Base-by-base conservation (phyloP, 1,140 invertebrate species). In the Pseudomyrmex pallidus region DNA sequence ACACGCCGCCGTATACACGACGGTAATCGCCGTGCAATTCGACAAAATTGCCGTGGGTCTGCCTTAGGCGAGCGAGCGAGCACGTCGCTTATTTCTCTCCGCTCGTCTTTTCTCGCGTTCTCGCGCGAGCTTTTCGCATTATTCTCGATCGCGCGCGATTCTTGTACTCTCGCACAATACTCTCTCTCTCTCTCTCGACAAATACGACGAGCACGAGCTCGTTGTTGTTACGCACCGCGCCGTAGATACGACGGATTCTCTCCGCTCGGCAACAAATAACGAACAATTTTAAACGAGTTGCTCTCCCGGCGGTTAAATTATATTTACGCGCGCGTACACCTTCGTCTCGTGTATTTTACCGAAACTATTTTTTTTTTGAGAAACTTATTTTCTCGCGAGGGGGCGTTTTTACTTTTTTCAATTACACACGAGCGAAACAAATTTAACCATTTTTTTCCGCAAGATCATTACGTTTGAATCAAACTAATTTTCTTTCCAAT, bases 11-110 rank as follows among this genome's bases (percentile, higher is more conserved):
- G 59, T 62, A 70, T 62, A 70, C 59, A 25, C 17, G 57, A 68
- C 82, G 80, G 88, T 89, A 89, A 89, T 89, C 80, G 74, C 61
- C 57, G 44, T 52, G 87, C 87, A 89, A 84, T 88, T 89, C 84
- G 87, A 76, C 48, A 59, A 89, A 86, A 89, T 88, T 89, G 59
- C 84, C 17, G n/a, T n/a, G 57, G 52, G 70, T 85, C 80, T 86
- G 59, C 80, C 44, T 68, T 63, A 35, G 72, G 35, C 63, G 59
- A 83, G 46, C 57, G 56, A 77, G 44, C 82, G 82, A 61, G 68
- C 72, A 78, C 76, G 77, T 78, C 68, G 68, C 74, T 82, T 70
- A 80, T 80, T 20, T 8, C 44, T 61, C 86, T 22, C 56, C 5
- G 61, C 44, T 80, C 59, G 68, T 78, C 59, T 52, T 83, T 87